Percentiles rank a stretch among this genome's conserved stretches.
Evolutionary conservation across 2,113 vertebrate genomes (phyloP).

Genomic region (Notarius quadriscutis): DNA sequence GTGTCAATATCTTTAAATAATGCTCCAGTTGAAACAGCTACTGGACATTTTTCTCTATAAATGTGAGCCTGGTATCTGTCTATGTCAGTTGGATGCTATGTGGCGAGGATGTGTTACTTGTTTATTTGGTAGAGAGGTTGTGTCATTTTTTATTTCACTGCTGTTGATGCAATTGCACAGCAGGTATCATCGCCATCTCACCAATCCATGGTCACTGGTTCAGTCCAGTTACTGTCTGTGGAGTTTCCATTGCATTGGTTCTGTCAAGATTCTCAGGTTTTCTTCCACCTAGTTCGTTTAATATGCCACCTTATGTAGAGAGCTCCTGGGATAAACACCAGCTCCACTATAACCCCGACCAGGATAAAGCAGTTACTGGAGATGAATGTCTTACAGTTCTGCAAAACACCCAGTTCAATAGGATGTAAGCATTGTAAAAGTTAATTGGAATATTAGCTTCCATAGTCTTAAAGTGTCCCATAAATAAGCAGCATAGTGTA

Average conservation of each 20-base stretch:
- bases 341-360: not conserved
- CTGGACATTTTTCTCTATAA: not conserved
- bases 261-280: not conserved
- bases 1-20: constrained; percentile 3
- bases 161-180: not conserved
- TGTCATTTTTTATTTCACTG: not conserved
- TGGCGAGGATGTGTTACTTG: not conserved
- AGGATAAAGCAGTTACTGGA: constrained; percentile 1
- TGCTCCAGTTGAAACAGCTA: not conserved
- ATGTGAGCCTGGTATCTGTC: not conserved
- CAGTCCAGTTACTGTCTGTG: not conserved
- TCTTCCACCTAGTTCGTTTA: not conserved
- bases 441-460: not conserved
- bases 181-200: not conserved
- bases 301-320: not conserved
- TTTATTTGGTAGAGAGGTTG: not conserved
- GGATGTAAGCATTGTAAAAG: not conserved
- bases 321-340: not conserved
- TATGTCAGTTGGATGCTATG: not conserved
- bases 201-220: not conserved
- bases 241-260: not conserved
- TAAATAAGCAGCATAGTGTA: constrained; percentile 11
- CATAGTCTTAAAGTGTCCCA: not conserved
- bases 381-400: not conserved
- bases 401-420: not conserved